Base-by-base conservation (phyloP, 2,888 invertebrate genomes). In the Sesia apiformis region DNA sequence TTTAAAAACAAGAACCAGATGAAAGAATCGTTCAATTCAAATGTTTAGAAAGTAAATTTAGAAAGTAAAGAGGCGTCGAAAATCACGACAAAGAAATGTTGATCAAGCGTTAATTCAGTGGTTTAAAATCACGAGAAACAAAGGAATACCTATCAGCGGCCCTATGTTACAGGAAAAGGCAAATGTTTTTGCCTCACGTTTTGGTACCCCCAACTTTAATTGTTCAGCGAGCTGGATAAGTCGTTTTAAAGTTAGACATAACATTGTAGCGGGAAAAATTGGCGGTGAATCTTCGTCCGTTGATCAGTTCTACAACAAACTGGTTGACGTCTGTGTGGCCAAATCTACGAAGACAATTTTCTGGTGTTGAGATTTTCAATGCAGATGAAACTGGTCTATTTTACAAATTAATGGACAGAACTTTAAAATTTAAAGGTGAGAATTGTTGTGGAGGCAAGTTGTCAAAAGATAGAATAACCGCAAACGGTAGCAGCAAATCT, bases 351-450 rank as follows among this genome's bases (percentile, higher is more conserved):
- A 23, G 23, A 23, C 23, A 23, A 23, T 23, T 23, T 23, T 23
- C 23, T 23, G 23, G 23, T 23, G 1, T 1, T 23, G 23, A 23
- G 23, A 23, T 41, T 7, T 41, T 41, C 7, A 41, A 41, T 7
- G 41, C 50, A 5, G 8, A 49, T 49, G 50, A 49, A 49, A 49
- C 50, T 52, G 57, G 57, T 57, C 61, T 61, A 23, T 60, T 60
- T 38, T 62, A 55, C 53, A 62, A 63, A 58, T 60, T 56, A 56
- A 53, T 59, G 51, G 61, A 60, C 50, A 60, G 59, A 55, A 60
- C 58, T 49, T 58, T 64, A 58, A 52, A 57, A 53, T 64, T 63
- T 51, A 61, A 64, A 61, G 53, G 57, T 53, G 65, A 65, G 55
- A 53, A 62, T 57, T 63, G 60, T 55, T 40, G 57, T 58, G 61